Evolutionary conservation across 1,140 invertebrate genomes (phyloP), one percentile per base, ranked within the genome.

Genomic region (Eubasilissa regina): DNA sequence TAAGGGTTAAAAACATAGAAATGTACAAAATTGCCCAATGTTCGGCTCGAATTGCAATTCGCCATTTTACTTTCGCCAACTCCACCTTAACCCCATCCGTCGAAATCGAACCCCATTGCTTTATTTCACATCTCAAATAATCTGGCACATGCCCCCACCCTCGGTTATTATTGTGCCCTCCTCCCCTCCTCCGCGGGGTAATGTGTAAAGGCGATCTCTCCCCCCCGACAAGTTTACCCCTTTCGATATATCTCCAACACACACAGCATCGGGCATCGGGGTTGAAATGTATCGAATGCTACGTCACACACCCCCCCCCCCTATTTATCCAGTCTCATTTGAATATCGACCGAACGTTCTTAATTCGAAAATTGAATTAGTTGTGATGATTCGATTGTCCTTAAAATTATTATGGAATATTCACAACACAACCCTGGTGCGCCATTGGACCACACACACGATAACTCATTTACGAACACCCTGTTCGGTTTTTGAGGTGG

Each of bases 111-210:
- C 70, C 78, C 78, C 73, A 60, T 15, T 43, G 56, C 73, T 62
- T 45, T 58, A 62, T 80, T 48, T 74, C 53, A 80, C 79, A 77
- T 76, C 60, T 68, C 73, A 70, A 70, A 80, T 80, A 62, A 75
- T 77, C 74, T 80, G 72, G 48, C 73, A 80, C 60, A 80, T 60
- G 45, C 79, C 73, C 64, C 64, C 51, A 47, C 74, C 64, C 48
- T 44, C n/a, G 19, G 68, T 76, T 81, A 75, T 81, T 78, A 78
- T 77, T 35, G 25, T 79, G 70, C 55, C 58, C 78, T n/a, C 64
- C 76, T 10, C 15, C 75, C 75, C 75, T 35, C 12, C 8, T 60
- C 66, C 12, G 35, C 43, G 15, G 70, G 17, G 48, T 74, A 74
- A 74, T 45, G 70, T 56, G 70, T 44, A 74, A 64, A 77, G 75